Conservation (phyloP, 2,888 invertebrate genomes). For the Diplolepis rosae region DNA sequence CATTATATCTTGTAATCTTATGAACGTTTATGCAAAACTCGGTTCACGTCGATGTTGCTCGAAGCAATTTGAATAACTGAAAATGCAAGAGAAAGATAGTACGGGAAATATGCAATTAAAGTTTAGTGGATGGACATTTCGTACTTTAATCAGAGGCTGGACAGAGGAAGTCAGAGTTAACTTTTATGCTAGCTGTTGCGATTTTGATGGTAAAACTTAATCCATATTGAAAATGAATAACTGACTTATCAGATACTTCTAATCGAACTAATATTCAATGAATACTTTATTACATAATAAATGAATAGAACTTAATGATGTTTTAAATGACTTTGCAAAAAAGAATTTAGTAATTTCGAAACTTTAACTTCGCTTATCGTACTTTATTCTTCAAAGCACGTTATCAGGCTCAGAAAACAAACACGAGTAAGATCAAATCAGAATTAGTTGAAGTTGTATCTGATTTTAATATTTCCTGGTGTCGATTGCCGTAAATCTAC, state of each 20-base stretch:
- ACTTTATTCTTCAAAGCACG: slow-evolving; percentile 7
- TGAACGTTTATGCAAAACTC: slow-evolving; percentile 11
- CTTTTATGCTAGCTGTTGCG: slow-evolving; percentile 11
- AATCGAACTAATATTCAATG: slow-evolving; percentile 16
- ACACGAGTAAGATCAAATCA: not conserved
- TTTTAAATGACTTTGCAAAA: not conserved
- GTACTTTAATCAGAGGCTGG: slow-evolving; percentile 25
- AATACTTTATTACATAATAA: slow-evolving; percentile 11
- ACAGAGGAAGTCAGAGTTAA: slow-evolving; percentile 20
- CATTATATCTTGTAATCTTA: slow-evolving; percentile 20
- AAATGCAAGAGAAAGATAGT: slow-evolving; percentile 26
- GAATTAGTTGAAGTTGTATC: not conserved
- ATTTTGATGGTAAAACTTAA: slow-evolving; percentile 24
- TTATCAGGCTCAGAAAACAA: slow-evolving; percentile 15
- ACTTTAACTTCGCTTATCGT: not conserved
- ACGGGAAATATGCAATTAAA: slow-evolving; percentile 22
- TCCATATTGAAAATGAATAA: slow-evolving; percentile 25
- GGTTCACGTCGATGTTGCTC: not conserved
- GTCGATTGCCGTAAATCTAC: not conserved
- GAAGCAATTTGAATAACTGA: slow-evolving; percentile 15
- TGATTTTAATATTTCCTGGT: not conserved
- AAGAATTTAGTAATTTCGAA: not conserved
- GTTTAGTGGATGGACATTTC: slow-evolving; percentile 25
- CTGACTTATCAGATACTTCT: slow-evolving; percentile 2
- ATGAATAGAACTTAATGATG: not conserved